Evolutionary conservation across 2,797 vertebrate species (phyloP).

Genomic region (Anniella stebbinsi): DNA sequence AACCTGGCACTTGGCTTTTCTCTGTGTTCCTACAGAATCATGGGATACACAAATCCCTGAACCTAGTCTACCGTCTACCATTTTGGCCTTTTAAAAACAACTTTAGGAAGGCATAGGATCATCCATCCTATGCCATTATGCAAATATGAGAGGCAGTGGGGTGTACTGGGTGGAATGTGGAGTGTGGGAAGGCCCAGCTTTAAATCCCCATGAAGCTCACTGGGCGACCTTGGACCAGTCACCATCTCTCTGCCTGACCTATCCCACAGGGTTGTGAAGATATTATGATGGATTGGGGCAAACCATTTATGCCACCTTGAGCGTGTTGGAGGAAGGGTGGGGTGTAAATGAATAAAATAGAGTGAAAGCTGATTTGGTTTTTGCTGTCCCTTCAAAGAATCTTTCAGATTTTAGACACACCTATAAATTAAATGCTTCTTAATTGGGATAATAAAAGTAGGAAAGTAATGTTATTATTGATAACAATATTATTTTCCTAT

Average conservation of each 20-base stretch:
- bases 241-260: not conserved
- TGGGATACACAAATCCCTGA: not conserved
- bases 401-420: not conserved
- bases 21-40: not conserved
- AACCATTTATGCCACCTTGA: not conserved
- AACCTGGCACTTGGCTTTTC: not conserved
- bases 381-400: not conserved
- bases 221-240: not conserved
- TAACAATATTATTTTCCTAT: not conserved
- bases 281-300: not conserved
- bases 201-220: not conserved
- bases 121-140: not conserved
- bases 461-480: not conserved
- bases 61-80: not conserved
- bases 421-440: not conserved
- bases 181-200: not conserved
- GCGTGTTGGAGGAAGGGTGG: not conserved
- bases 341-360: not conserved
- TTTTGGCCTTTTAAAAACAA: not conserved
- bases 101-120: not conserved
- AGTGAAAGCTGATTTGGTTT: not conserved
- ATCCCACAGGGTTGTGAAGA: not conserved
- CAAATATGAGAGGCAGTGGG: not conserved
- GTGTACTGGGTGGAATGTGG: not conserved
- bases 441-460: not conserved